Base-by-base conservation (phyloP, 2,797 vertebrate species). In the Scleropages formosus region DNA sequence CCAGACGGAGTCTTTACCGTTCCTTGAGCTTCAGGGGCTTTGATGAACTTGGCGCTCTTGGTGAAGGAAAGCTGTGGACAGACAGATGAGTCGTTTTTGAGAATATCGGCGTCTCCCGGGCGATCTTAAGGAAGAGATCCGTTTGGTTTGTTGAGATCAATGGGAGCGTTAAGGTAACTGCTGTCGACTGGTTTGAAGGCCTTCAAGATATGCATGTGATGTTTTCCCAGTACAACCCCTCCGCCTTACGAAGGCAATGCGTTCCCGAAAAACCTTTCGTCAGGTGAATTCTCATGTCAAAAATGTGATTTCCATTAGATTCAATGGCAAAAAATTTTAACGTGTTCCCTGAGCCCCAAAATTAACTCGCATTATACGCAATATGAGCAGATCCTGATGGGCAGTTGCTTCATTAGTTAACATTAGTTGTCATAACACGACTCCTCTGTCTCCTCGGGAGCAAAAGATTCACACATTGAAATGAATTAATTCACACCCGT, bases 231-330 rank as follows among this genome's bases (percentile, higher is more conserved):
- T 27, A 26, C 31, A 18, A 7, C 70, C 64, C 12, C 39, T 27
- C 15, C 20, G 8, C 16, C 75, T 80, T 84, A 81, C 81, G 76
- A 77, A 82, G 77, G 65, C 58, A 78, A 84, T 62, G 72, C 77
- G 70, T 70, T 64, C 68, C 78, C 79, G 76, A 78, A 77, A 80
- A 72, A 70, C 16, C 20, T 79, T 63, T 78, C 80, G 83, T 83
- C 82, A 68, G 76, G 80, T 84, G 75, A 10, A 20, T 60, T 18
- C 31, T n/a, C n/a, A 6, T 39, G 6, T n/a, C 78, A 66, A 84
- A 82, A 49, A 11, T n/a, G 81, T 78, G 72, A 78, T 76, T 81
- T 0, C 74, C 24, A 22, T 59, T 69, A 76, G 12, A 49, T 58
- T 46, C 62, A 39, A 39, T 2, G 31, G 6, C 39, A 39, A 39